Conservation (phyloP, 2,888 invertebrate genomes). For the Brachylomia viminalis region DNA sequence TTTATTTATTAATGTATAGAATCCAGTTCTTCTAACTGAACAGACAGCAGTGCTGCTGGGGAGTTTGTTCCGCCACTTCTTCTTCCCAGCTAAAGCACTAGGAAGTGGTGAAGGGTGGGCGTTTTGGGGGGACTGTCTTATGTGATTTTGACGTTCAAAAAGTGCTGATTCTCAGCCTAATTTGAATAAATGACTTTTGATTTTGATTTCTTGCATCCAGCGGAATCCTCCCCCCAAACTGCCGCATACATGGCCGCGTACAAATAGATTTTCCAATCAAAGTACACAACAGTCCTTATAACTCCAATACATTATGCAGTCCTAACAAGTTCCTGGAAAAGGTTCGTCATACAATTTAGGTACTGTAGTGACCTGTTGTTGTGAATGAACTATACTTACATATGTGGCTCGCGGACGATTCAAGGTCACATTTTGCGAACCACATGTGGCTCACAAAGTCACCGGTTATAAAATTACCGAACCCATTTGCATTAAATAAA, state of each 20-base stretch:
- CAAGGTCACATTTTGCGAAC: constrained; percentile 11
- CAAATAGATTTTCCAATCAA: background rate
- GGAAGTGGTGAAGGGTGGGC: too few species aligned
- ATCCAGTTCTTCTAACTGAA: too few species aligned
- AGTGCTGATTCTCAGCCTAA: too few species aligned
- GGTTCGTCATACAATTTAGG: background rate
- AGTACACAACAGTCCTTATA: background rate
- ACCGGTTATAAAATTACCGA: background rate
- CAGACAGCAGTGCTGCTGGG: too few species aligned
- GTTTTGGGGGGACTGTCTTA: too few species aligned
- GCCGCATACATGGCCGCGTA: background rate
- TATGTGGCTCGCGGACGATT: background rate
- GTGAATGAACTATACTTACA: background rate
- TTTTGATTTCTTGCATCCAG: too few species aligned
- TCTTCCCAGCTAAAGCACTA: too few species aligned
- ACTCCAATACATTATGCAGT: background rate
- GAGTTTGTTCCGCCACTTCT: too few species aligned
- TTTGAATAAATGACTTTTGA: too few species aligned
- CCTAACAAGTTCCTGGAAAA: background rate
- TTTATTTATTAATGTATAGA: too few species aligned
- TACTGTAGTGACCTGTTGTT: background rate
- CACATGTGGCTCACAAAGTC: constrained; percentile 5
- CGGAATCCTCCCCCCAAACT: background rate
- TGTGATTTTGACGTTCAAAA: too few species aligned
- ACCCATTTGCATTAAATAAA: background rate